Evolutionary conservation across 2,113 vertebrate species (phyloP), one percentile per base, ranked within the genome.

Genomic region (Ceyx cyanopectus): DNA sequence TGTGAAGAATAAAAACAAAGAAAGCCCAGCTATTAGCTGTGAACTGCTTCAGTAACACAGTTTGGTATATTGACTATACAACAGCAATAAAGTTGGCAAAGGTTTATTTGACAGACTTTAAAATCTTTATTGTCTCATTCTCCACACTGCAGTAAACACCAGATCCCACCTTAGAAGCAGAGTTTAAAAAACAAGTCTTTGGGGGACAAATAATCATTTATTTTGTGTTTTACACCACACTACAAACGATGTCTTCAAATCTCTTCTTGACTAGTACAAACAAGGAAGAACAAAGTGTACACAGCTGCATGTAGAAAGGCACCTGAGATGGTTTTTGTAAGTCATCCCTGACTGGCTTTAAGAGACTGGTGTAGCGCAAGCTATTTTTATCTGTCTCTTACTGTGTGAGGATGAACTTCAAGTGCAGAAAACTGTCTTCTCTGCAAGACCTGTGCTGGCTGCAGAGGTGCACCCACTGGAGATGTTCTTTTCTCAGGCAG

Each of bases 381-480:
- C 78, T 94, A 93, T 92, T 94, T 94, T 85, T 94, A 79, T 20
- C 69, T 30, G 21, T n/a, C 54, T 93, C 69, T 62, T 37, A 15
- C 67, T 84, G 77, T 78, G 65, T 67, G 68, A 88, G 45, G 83
- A 53, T 78, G 77, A 96, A 2, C 16, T 57, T 56, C 50, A 72
- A 90, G 69, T 81, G 30, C 8, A 58, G 57, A 60, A 61, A 87
- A 61, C 46, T 16, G 29, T 62, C 69, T 72, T 86, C 66, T 78
- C 77, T 89, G 73, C 53, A 63, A 83, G 94, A 78, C 80, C 85
- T 13, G 6, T 78, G 66, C 81, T 77, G 85, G 81, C 86, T 95
- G 86, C 1, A 30, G 54, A 74, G 95, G 75, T 89, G 87, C 58
- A 92, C 72, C 82, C 48, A 24, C 85, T 63, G 68, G 85, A 72